Evolutionary conservation across 2,888 invertebrate species (phyloP), one percentile per base, ranked within the genome.

Genomic region (Agonopterix subpropinquella): DNA sequence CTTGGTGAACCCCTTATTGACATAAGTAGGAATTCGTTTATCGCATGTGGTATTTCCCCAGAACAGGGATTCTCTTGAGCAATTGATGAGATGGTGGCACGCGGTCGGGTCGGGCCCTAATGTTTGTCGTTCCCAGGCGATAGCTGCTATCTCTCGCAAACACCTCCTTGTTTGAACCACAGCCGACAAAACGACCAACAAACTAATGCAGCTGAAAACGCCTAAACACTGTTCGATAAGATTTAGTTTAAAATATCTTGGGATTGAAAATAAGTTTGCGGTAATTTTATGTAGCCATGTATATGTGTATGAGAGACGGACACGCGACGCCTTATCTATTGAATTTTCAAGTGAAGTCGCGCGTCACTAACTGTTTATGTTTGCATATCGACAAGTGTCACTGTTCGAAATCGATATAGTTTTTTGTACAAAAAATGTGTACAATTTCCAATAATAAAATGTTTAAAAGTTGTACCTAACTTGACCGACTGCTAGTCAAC

Each of bases 41-140:
- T 44, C 35, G 36, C 11, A 11, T 13, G 28, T 54, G 62, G 65
- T 64, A 61, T 66, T 63, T 64, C 65, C 64, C 62, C 58, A 54
- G 39, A 44, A 45, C 18, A 48, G 47, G 46, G 49, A 44, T 47
- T 47, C 43, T 43, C 67, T 77, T 76, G 67, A 70, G 79, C 71
- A 78, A 83, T 74, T 67, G 64, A 56, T 62, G 70, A 68, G 74
- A 74, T 75, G 65, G 80, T 77, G 81, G 80, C 81, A 76, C 80
- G 84, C 78, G 70, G 70, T 67, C 53, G 68, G 70, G 70, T 67
- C 53, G 68, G 57, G 76, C 80, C 65, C 77, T 79, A 75, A 80
- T 87, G 81, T 88, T 88, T 87, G 79, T 73, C 62, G 81, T 87
- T 87, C 87, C 80, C 87, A 87, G 85, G 87, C 81, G 86, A 87